Percentiles rank a stretch among this genome's conserved stretches.
phyloP scores from a whole-genome alignment of 2,888 invertebrate species.

The Thumatha senex region DNA sequence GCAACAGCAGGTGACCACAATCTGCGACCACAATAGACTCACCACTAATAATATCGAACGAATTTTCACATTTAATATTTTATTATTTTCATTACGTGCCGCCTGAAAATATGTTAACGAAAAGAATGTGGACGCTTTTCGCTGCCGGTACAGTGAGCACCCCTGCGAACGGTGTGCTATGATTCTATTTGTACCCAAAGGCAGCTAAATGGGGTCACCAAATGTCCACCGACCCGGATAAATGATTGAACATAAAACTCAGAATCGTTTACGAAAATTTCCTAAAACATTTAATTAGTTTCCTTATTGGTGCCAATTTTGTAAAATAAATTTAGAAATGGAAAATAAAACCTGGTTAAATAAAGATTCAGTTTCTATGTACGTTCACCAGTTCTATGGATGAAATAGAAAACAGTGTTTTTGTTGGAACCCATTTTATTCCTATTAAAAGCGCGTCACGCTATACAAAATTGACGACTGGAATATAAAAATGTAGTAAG shows the following conservation, averaged over 20 bases:
- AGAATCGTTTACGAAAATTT: slow-evolving; percentile 1
- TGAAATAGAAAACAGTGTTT: too few relatives aligned
- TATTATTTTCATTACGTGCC: too few relatives aligned
- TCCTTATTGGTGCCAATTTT: background rate
- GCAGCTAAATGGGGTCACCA: background rate
- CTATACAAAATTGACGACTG: slow-evolving; percentile 18
- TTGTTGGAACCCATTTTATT: too few relatives aligned
- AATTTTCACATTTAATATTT: too few relatives aligned
- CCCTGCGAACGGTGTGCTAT: background rate
- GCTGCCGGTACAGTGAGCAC: background rate
- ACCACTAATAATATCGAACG: too few relatives aligned
- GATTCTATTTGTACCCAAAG: background rate
- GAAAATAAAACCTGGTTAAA: too few relatives aligned
- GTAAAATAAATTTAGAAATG: background rate
- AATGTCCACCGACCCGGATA: background rate
- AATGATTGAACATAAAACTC: slow-evolving; percentile 5
- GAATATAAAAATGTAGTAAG: slow-evolving; percentile 15
- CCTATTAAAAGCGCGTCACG: background rate
- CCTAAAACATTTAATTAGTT: background rate
- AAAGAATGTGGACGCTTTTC: background rate
- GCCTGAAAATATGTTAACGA: background rate
- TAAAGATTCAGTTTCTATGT: too few relatives aligned
- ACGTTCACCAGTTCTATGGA: too few relatives aligned
- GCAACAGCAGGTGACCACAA: too few relatives aligned
- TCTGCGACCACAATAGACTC: too few relatives aligned